These are phyloP conservation scores for Chiroxiphia lanceolata DNA, from an alignment of 2,797 vertebrate genomes.

Conservation along the genomic window DNA sequence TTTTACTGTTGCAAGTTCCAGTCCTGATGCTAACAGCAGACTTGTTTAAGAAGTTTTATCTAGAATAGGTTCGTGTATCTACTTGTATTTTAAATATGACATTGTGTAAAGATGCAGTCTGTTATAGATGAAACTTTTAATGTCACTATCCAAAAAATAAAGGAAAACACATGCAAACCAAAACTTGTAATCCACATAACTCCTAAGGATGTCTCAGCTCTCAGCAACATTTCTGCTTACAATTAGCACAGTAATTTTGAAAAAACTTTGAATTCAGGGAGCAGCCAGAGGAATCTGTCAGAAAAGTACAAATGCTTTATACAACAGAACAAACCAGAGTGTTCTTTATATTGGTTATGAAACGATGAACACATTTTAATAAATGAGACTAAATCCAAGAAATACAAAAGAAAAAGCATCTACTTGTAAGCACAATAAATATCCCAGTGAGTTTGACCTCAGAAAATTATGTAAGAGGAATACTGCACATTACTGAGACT, in stretches of 20 bases:
- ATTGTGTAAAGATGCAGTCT: not conserved
- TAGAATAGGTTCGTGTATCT: not conserved
- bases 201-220: not conserved
- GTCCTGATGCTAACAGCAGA: not conserved
- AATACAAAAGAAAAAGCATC: not conserved
- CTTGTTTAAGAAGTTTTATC: not conserved
- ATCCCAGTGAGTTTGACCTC: not conserved
- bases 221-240: not conserved
- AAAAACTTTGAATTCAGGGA: not conserved
- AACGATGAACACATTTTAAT: not conserved
- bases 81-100: not conserved
- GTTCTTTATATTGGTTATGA: not conserved
- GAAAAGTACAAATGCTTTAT: not conserved
- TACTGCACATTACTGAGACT: not conserved
- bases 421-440: not conserved
- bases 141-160: not conserved
- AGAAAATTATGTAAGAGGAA: not conserved
- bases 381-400: not conserved
- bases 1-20: not conserved
- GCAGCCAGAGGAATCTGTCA: not conserved
- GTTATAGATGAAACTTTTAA: not conserved
- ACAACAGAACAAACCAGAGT: accelerated
- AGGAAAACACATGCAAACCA: not conserved
- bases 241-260: not conserved
- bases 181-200: not conserved